Conservation (phyloP, 2,888 invertebrate species). For the Polymixis flavicincta region DNA sequence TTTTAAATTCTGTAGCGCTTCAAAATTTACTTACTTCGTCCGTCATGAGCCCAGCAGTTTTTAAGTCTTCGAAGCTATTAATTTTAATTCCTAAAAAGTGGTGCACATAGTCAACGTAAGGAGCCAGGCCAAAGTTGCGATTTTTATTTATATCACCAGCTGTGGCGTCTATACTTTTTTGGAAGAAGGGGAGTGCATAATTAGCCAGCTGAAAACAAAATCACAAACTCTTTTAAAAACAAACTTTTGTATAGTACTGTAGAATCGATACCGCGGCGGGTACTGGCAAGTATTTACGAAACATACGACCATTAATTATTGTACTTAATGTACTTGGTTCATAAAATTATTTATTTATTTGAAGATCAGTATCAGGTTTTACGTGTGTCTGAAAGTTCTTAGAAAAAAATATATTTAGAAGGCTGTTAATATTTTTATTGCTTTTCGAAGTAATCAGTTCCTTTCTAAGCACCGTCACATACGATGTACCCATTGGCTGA, state of each 20-base stretch:
- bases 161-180: slow-evolving; percentile 66
- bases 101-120: slow-evolving; percentile 27
- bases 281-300: background rate
- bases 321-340: no score
- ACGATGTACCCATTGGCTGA: no score
- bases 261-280: background rate
- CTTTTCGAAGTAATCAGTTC: no score
- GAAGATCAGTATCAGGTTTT: no score
- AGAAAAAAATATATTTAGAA: no score
- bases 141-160: slow-evolving; percentile 79
- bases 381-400: no score
- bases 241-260: background rate
- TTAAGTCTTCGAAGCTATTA: slow-evolving; percentile 69
- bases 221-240: background rate
- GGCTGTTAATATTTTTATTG: no score
- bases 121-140: slow-evolving; percentile 86
- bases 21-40: slow-evolving; percentile 7
- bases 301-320: background rate
- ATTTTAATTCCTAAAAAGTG: slow-evolving; percentile 22
- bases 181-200: slow-evolving; percentile 40
- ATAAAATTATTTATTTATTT: no score
- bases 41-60: slow-evolving; percentile 19
- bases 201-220: slow-evolving; percentile 24
- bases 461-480: no score
- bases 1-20: background rate